Conservation (phyloP, 2,797 vertebrate genomes). For the Uromys caudimaculatus region DNA sequence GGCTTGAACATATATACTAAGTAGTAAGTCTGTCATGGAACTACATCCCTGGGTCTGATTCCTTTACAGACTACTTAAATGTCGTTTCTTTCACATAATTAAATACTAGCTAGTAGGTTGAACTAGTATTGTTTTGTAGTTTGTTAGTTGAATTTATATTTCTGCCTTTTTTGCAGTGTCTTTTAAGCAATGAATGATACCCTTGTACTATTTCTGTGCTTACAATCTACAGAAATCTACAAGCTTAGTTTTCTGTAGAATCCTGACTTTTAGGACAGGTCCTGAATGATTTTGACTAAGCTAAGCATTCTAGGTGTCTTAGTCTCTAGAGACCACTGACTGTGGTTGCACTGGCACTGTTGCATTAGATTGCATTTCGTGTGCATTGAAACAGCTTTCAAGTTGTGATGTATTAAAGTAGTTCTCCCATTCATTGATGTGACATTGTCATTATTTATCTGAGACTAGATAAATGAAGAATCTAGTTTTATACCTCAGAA, state of each 20-base stretch:
- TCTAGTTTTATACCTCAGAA: slow-evolving; percentile 46
- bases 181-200: neutral
- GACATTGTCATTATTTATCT: slow-evolving; percentile 40
- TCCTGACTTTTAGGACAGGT: neutral
- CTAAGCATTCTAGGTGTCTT: slow-evolving; percentile 46
- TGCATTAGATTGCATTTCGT: neutral
- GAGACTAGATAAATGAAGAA: neutral
- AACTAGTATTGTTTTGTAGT: neutral
- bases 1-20: neutral
- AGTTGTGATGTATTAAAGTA: neutral
- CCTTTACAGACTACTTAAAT: slow-evolving; percentile 14
- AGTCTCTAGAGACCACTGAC: neutral
- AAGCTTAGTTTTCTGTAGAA: slow-evolving; percentile 25
- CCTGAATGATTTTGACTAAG: neutral
- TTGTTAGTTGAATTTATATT: slow-evolving; percentile 49
- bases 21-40: neutral
- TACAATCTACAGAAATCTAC: neutral
- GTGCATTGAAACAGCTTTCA: neutral
- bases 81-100: slow-evolving; percentile 5
- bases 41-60: neutral
- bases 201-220: neutral
- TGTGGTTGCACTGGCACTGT: neutral
- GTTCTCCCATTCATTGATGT: slow-evolving; percentile 1
- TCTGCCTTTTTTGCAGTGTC: neutral
- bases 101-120: neutral